Conservation (phyloP, 2,797 vertebrate species). For the Poecilia wingei region DNA sequence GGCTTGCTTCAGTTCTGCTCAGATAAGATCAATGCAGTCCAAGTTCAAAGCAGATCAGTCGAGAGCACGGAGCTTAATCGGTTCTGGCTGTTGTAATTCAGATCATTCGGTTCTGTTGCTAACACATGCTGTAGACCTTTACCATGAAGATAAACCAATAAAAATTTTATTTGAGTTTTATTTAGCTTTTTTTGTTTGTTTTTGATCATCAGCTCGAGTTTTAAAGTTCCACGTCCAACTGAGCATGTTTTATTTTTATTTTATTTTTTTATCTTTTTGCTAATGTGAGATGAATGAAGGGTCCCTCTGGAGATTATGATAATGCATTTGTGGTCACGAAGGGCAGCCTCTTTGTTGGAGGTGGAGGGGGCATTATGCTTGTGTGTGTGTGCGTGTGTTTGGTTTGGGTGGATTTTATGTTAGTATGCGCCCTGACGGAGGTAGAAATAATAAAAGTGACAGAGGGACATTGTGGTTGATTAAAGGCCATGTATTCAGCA, state of each 20-base stretch:
- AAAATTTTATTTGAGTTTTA: background rate
- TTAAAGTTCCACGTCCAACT: constrained; percentile 43
- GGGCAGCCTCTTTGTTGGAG: constrained; percentile 32
- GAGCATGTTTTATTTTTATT: constrained; percentile 43
- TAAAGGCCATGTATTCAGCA: constrained; percentile 53
- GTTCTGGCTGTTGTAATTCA: background rate
- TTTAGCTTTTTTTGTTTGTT: background rate
- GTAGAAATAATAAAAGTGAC: constrained; percentile 66
- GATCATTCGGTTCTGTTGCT: background rate
- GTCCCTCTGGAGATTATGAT: constrained; percentile 70
- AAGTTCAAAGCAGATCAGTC: constrained; percentile 22
- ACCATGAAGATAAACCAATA: background rate
- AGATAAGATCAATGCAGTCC: constrained; percentile 29
- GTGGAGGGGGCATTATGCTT: constrained; percentile 9
- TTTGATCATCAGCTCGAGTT: constrained; percentile 23
- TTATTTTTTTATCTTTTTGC: constrained; percentile 38
- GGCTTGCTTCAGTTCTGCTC: constrained; percentile 35
- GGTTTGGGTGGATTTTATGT: constrained; percentile 41
- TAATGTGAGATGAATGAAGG: constrained; percentile 76
- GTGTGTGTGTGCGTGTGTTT: constrained; percentile 1
- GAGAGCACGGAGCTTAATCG: constrained; percentile 9
- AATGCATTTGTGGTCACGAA: constrained; percentile 75
- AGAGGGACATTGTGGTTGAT: constrained; percentile 65
- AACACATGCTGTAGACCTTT: no score
- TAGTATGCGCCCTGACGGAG: constrained; percentile 44